A percentile compares a stretch with the other conserved stretches of the same genome.
Evolutionary conservation across 1,140 invertebrate species (phyloP).

Genomic region (Tribolium castaneum): DNA sequence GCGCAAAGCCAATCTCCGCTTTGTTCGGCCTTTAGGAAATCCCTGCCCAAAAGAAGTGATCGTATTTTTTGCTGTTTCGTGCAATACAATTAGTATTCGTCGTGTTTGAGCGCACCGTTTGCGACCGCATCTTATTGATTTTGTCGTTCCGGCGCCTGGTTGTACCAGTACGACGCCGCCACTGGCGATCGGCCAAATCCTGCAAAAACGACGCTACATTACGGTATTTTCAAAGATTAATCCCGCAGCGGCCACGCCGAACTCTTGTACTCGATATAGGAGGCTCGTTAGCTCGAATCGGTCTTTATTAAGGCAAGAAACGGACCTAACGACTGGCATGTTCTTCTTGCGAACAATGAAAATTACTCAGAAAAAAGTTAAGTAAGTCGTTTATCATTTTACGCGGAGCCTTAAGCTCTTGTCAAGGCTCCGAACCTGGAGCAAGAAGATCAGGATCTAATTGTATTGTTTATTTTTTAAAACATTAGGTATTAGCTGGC

Average conservation of each 20-base stretch:
- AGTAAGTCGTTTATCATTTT: conserved; percentile 9
- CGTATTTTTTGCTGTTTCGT: too few species aligned
- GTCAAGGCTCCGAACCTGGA: not conserved
- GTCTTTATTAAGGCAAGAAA: not conserved
- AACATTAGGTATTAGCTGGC: too few species aligned
- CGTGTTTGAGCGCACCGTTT: not conserved
- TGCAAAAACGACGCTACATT: conserved; percentile 11
- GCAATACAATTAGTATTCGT: too few species aligned
- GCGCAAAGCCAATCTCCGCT: too few species aligned
- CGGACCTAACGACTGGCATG: not conserved
- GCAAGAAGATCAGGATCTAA: not conserved
- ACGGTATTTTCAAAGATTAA: conserved; percentile 17
- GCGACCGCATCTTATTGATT: conserved; percentile 42
- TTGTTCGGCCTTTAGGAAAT: too few species aligned
- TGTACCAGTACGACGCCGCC: conserved; percentile 34
- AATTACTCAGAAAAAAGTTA: not conserved
- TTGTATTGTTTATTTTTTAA: too few species aligned
- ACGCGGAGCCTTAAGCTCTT: not conserved
- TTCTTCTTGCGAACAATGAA: not conserved
- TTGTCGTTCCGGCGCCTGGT: conserved; percentile 40
- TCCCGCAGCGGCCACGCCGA: conserved; percentile 16
- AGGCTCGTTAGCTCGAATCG: not conserved
- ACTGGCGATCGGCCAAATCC: conserved; percentile 39
- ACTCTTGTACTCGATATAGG: conserved; percentile 10
- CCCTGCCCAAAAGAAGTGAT: too few species aligned